These are phyloP conservation scores for Oryzias woworae DNA, from an alignment of 2,113 vertebrate species.

Conservation along the genomic window DNA sequence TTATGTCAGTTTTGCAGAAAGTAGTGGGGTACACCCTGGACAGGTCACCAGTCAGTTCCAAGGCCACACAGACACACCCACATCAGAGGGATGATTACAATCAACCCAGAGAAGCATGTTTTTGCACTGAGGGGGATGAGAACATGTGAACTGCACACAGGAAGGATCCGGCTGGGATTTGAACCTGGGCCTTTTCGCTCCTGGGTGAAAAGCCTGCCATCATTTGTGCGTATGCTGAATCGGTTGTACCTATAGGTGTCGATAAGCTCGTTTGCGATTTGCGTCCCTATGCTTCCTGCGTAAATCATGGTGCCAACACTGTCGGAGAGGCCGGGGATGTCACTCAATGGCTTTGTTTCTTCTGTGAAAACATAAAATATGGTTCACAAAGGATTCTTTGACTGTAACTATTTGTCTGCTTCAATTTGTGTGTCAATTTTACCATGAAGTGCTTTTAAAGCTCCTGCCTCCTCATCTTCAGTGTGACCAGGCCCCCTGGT, in stretches of 20 bases:
- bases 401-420: not conserved
- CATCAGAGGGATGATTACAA: too few relatives aligned
- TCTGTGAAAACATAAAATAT: constrained; percentile 55
- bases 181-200: too few relatives aligned
- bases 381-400: not conserved
- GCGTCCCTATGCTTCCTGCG: constrained; percentile 83
- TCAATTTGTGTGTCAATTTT: constrained; percentile 20
- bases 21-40: too few relatives aligned
- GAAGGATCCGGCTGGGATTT: too few relatives aligned
- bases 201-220: too few relatives aligned
- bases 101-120: too few relatives aligned
- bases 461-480: constrained; percentile 48
- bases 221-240: too few relatives aligned
- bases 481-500: constrained; percentile 49
- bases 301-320: constrained; percentile 80
- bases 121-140: too few relatives aligned
- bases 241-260: constrained; percentile 78
- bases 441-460: constrained; percentile 80
- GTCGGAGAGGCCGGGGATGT: constrained; percentile 71
- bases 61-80: too few relatives aligned
- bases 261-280: constrained; percentile 83
- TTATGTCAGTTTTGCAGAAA: too few relatives aligned
- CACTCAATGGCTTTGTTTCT: constrained; percentile 68
- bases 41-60: too few relatives aligned
- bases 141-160: too few relatives aligned